Base-by-base conservation (phyloP, 2,797 vertebrate genomes). In the Falco concolor region DNA sequence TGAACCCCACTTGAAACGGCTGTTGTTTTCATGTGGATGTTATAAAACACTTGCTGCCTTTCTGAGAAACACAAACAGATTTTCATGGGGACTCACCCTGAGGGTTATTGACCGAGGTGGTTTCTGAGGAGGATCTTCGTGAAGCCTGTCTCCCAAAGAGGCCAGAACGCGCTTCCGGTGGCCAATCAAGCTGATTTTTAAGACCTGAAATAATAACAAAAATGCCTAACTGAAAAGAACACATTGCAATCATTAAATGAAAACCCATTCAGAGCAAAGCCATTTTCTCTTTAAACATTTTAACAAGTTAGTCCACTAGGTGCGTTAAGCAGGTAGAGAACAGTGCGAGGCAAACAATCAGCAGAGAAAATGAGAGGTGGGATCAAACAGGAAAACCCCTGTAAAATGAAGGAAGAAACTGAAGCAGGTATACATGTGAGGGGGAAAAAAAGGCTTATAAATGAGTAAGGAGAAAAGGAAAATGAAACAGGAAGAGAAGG, bases 21-120 rank as follows among this genome's bases (percentile, higher is more conserved):
- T 4, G 10, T 4, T 75, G 44, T 59, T 94, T 72, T 52, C 38
- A 78, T 5, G 22, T 21, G 28, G 50, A 17, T 8, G 5, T 59
- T 73, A 28, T 3, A 11, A 80, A 86, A 93, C 0, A 1, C 20
- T 68, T 23, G 10, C 17, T 61, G 47, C 44, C 32, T 81, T 85
- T 40, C 65, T 10, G 23, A 79, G 57, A 80, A 81, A 86, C 3
- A 25, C 40, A 28, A 80, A 60, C 12, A 22, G n/a, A 78, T 44
- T 12, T 40, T 45, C 28, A 16, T 3, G 11, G 24, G 49, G 53
- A 97, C 98, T 98, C 89, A 98, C 99, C 98, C 99, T 98, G 97
- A 99, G 98, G 97, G 99, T 99, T 98, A 99, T 99, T 93, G 99
- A 99, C 90, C 99, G 98, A n/a, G 99, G 99, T 90, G 99, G 99